These are phyloP conservation scores for Theristicus caerulescens DNA, from an alignment of 2,113 vertebrate genomes.

Conservation along the genomic window DNA sequence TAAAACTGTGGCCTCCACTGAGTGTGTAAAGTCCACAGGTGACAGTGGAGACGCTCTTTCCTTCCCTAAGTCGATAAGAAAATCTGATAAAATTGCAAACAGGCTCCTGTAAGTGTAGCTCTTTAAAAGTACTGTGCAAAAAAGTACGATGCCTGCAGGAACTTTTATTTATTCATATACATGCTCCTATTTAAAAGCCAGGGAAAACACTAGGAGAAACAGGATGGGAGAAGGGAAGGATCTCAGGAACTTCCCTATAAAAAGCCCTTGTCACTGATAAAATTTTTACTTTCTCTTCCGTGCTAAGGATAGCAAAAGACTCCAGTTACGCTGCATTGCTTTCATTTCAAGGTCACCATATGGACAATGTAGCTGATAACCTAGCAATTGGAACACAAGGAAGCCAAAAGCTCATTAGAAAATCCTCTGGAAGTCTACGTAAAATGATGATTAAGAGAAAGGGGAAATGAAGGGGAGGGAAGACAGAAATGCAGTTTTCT, in stretches of 20 bases:
- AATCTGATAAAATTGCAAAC: neutral
- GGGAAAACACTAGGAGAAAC: neutral
- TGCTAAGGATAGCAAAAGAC: neutral
- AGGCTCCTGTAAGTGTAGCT: neutral
- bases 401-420: neutral
- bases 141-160: neutral
- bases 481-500: neutral
- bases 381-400: neutral
- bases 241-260: neutral
- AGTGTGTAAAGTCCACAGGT: neutral
- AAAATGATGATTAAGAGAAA: neutral
- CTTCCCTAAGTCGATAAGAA: neutral
- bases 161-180: neutral
- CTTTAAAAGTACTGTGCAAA: neutral
- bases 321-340: neutral
- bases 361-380: neutral
- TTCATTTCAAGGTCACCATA: neutral
- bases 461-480: neutral
- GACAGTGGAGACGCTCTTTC: neutral
- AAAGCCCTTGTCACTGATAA: neutral
- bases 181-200: neutral
- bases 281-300: neutral
- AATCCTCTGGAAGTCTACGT: slow-evolving; percentile 7
- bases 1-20: neutral
- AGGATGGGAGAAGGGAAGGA: neutral